Evolutionary conservation across 2,888 invertebrate genomes (phyloP), one percentile per base, ranked within the genome.

Genomic region (Drosophila recens): DNA sequence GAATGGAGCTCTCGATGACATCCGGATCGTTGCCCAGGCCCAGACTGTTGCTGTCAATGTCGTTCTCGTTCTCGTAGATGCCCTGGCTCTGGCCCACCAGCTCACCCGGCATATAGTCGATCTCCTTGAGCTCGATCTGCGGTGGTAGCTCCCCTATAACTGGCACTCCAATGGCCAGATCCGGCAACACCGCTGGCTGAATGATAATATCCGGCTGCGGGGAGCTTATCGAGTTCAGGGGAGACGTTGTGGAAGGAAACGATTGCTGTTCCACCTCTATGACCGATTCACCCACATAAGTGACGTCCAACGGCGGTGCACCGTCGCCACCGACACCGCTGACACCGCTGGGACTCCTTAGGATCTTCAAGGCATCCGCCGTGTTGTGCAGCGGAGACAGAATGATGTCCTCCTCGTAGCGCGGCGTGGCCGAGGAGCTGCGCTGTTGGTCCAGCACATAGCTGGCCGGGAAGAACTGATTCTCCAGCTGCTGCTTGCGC

Each of bases 71-170:
- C 56, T 89, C 84, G 40, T 82, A 80, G 62, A 87, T 81, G 42
- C 71, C 73, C 30, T 80, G 79, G 0, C 63, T 65, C 46, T 80
- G 67, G 0, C 71, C 86, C 59, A 75, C 3, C 5, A 86, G 51
- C 61, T 91, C 91, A 17, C 86, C 90, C 15, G 92, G 91, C 89
- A 92, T 90, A 67, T 90, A 92, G 79, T 92, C 93, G 72, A 93
- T 92, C 86, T 93, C 92, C 75, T 91, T 92, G 2, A 93, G 82
- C 75, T 93, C 92, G 67, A 93, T 92, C 81, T 93, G 93, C 17
- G 93, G 93, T 17, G 93, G 93, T 34, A 93, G 67, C 72, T 93
- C 93, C 2, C 92, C 93, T 65, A 93, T 93, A 2, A 93, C 92
- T 0, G 93, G 93, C 17, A 93, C 92, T 11, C 93, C 92, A 33